Evolutionary conservation across 2,113 vertebrate species (phyloP).

Genomic region (Coryphaenoides rupestris): DNA sequence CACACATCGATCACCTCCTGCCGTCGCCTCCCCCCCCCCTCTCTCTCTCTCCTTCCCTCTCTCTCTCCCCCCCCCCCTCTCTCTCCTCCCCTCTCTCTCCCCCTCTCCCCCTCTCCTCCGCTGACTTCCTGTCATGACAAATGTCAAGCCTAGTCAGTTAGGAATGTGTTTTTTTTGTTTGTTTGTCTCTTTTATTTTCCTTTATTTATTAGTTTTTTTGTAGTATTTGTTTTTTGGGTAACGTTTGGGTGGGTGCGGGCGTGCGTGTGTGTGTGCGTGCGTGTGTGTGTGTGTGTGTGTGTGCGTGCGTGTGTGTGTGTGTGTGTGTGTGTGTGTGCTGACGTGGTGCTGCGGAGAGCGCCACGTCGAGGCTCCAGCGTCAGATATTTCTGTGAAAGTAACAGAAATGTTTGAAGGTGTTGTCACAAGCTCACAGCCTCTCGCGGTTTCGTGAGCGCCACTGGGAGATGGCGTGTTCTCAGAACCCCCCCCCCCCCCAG

Average conservation of each 20-base stretch:
- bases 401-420: constrained; percentile 74
- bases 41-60: constrained; percentile 16
- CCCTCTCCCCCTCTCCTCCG: constrained; percentile 23
- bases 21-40: too few relatives aligned
- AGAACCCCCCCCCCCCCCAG: constrained; percentile 5
- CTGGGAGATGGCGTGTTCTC: constrained; percentile 66
- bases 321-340: too few relatives aligned
- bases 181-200: not conserved
- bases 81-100: constrained; percentile 11
- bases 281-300: constrained; percentile 37
- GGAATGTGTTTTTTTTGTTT: constrained; percentile 43
- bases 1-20: constrained; percentile 57
- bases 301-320: too few relatives aligned
- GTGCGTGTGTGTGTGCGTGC: not conserved
- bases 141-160: constrained; percentile 67
- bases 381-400: constrained; percentile 74
- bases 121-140: constrained; percentile 69
- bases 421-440: constrained; percentile 74
- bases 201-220: not conserved
- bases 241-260: too few relatives aligned
- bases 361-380: constrained; percentile 63
- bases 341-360: constrained; percentile 58
- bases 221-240: not conserved
- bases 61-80: constrained; percentile 20
- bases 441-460: constrained; percentile 63